Evolutionary conservation across 2,113 vertebrate genomes (phyloP).

Genomic region (Dermatemys mawii): DNA sequence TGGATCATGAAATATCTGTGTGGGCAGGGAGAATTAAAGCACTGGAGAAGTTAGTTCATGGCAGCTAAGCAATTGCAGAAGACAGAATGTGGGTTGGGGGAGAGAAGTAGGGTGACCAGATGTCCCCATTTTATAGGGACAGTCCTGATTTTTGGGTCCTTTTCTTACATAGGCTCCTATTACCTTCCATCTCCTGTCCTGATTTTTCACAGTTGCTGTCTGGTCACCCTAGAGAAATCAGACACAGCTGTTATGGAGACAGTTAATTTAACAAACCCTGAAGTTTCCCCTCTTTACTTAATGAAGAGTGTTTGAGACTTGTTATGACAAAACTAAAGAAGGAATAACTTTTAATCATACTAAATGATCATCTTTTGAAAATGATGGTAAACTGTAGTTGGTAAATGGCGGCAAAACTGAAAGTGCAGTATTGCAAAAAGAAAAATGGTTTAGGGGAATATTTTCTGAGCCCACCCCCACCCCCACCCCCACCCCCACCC

Average conservation of each 20-base stretch:
- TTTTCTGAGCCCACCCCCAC: rapidly evolving
- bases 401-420: not conserved
- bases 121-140: too few relatives aligned
- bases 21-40: not conserved
- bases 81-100: too few relatives aligned
- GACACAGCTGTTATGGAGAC: not conserved
- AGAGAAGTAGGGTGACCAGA: too few relatives aligned
- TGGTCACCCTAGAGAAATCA: too few relatives aligned
- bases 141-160: too few relatives aligned
- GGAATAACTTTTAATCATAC: rapidly evolving
- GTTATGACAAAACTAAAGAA: not conserved
- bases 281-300: not conserved
- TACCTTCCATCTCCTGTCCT: too few relatives aligned
- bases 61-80: not conserved
- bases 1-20: not conserved
- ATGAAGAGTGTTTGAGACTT: not conserved
- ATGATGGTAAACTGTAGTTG: not conserved
- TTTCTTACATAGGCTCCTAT: too few relatives aligned
- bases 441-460: not conserved
- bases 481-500: too few relatives aligned
- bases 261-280: not conserved
- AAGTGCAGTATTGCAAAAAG: not conserved
- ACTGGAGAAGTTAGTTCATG: not conserved
- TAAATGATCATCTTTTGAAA: not conserved
- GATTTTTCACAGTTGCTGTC: too few relatives aligned